Evolutionary conservation across 2,888 invertebrate genomes (phyloP).

Genomic region (Rotaria magnacalcarata): DNA sequence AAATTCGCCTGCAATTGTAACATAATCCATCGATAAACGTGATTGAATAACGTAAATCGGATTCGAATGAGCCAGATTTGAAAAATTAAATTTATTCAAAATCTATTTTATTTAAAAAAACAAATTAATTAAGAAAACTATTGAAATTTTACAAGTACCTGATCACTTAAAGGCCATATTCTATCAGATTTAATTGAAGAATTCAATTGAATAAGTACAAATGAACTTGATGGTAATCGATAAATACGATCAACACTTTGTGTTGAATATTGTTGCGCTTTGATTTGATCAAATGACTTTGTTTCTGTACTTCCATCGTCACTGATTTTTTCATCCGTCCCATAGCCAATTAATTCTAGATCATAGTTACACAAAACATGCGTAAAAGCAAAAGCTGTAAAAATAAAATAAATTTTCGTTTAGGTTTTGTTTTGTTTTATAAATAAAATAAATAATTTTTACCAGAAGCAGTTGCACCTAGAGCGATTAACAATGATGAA

Average conservation of each 20-base stretch:
- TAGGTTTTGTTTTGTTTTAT: background rate
- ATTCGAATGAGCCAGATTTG: background rate
- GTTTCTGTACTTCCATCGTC: background rate
- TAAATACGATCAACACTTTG: conserved; percentile 19
- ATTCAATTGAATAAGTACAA: background rate
- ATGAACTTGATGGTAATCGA: background rate
- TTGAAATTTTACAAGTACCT: background rate
- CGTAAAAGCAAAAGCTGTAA: conserved; percentile 3
- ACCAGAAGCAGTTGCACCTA: conserved; percentile 33
- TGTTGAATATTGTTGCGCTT: conserved; percentile 28
- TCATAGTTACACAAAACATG: conserved; percentile 11
- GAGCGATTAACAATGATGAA: background rate
- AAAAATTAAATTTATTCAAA: background rate
- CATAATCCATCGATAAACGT: conserved; percentile 11
- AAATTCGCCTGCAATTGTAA: background rate
- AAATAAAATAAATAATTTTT: too few relatives aligned
- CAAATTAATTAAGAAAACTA: background rate
- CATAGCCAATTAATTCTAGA: conserved; percentile 22
- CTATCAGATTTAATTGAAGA: background rate
- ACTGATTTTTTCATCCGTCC: background rate
- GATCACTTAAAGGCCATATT: background rate
- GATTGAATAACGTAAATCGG: conserved; percentile 21
- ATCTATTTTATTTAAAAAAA: background rate
- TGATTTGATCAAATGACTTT: conserved; percentile 25
- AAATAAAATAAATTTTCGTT: too few relatives aligned